These are phyloP conservation scores for Parotocinclus haroldoi DNA, from an alignment of 2,797 vertebrate species.

Conservation along the genomic window DNA sequence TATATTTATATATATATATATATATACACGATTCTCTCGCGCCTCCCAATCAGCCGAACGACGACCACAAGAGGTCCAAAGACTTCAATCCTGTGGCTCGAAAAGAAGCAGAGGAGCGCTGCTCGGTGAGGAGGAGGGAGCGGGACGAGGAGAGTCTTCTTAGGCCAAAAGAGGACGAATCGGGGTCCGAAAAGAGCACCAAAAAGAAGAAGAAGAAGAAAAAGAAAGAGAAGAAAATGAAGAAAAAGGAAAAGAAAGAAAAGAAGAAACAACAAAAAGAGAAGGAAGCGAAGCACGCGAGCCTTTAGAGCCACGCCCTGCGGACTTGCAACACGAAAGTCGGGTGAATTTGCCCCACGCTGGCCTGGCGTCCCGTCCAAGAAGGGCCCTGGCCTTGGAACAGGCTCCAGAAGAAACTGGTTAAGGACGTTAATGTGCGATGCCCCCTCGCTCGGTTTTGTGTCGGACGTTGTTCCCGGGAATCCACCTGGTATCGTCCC, in stretches of 20 bases:
- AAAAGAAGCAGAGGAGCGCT: slow-evolving; percentile 2
- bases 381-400: no score
- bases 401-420: no score
- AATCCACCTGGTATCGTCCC: no score
- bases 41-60: slow-evolving; percentile 7
- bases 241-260: slow-evolving; percentile 56
- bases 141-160: slow-evolving; percentile 23
- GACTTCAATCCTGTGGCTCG: slow-evolving; percentile 14
- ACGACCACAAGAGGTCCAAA: slow-evolving; percentile 19
- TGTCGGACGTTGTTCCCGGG: no score
- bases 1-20: no score
- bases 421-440: no score
- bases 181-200: slow-evolving; percentile 33
- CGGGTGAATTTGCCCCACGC: no score
- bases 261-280: slow-evolving; percentile 39
- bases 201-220: slow-evolving; percentile 55
- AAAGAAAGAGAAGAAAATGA: slow-evolving; percentile 61
- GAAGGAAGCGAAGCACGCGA: background rate
- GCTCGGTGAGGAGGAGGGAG: slow-evolving; percentile 38
- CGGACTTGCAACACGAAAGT: no score
- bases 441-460: no score
- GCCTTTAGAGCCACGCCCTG: no score
- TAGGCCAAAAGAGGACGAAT: background rate
- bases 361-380: no score
- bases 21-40: no score